A percentile compares a stretch with the other conserved stretches of the same genome.
These are phyloP conservation scores for Notospermus geniculatus DNA, from an alignment of 1,140 invertebrate species.

Conservation along the genomic window DNA sequence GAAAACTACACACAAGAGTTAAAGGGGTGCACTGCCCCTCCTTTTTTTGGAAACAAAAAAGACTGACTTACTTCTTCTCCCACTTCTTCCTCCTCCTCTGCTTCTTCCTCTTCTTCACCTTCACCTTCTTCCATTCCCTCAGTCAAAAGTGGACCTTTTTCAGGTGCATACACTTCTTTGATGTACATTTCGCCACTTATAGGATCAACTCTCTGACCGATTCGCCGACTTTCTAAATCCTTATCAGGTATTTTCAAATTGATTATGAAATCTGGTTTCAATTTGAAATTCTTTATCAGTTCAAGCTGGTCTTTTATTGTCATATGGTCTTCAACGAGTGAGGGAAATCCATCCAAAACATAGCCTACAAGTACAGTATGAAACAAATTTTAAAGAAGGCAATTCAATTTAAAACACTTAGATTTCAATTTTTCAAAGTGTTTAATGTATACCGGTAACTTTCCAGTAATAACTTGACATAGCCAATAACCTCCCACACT, in stretches of 20 bases:
- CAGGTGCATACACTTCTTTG: conserved; percentile 50
- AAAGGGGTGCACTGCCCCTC: too few relatives aligned
- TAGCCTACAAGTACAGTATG: too few relatives aligned
- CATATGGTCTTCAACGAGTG: conserved; percentile 45
- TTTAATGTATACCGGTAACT: too few relatives aligned
- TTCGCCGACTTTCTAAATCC: conserved; percentile 45
- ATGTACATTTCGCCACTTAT: conserved; percentile 48
- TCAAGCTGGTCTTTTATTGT: conserved; percentile 53
- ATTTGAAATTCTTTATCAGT: conserved; percentile 52
- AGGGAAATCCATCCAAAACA: conserved; percentile 55
- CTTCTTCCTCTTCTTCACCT: conserved; percentile 48
- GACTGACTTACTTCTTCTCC: conserved; percentile 13
- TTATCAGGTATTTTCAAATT: conserved; percentile 53
- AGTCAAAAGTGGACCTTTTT: conserved; percentile 29
- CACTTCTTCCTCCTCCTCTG: conserved; percentile 41
- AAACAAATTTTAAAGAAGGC: conserved; percentile 12
- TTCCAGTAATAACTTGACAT: conserved; percentile 15
- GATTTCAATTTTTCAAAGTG: neutral
- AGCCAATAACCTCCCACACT: conserved; percentile 14
- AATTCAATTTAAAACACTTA: conserved; percentile 4
- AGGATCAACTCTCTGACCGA: conserved; percentile 49
- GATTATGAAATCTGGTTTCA: conserved; percentile 56
- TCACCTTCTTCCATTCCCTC: conserved; percentile 43
- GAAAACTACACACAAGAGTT: too few relatives aligned
- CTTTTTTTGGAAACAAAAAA: too few relatives aligned